These are phyloP conservation scores for Hydrolagus affinis DNA, from an alignment of 2,113 vertebrate species.

Conservation along the genomic window DNA sequence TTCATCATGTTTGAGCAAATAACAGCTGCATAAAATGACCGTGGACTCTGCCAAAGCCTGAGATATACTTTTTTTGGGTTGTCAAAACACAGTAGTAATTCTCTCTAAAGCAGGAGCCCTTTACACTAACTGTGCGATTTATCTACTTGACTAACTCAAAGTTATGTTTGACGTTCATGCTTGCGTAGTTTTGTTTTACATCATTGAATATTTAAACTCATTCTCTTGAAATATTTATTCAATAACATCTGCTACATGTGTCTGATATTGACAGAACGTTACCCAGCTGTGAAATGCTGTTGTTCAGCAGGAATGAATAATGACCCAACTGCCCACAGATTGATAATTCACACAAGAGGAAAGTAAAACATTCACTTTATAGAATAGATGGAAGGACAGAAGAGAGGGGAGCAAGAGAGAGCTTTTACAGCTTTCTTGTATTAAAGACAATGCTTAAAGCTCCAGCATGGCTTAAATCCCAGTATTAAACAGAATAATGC, in stretches of 20 bases:
- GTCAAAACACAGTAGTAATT: too few relatives aligned
- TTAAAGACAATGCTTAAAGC: too few relatives aligned
- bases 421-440: neutral
- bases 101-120: neutral
- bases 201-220: neutral
- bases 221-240: constrained; percentile 6
- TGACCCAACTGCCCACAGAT: neutral
- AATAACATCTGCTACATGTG: constrained; percentile 4
- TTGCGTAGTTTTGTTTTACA: neutral
- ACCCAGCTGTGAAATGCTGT: neutral
- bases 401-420: neutral
- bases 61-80: neutral
- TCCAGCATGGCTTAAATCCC: neutral
- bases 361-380: neutral
- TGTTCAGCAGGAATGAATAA: neutral
- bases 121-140: neutral
- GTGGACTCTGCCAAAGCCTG: too few relatives aligned
- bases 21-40: neutral
- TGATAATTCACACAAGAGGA: neutral
- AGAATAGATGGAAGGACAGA: too few relatives aligned
- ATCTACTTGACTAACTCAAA: neutral
- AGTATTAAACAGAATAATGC: neutral
- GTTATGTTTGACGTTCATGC: neutral
- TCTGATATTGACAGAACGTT: neutral
- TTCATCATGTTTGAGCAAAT: neutral